Percentiles rank a stretch among this genome's conserved stretches.
These are phyloP conservation scores for Tachina lurida DNA, from an alignment of 2,888 invertebrate genomes.

Conservation along the genomic window DNA sequence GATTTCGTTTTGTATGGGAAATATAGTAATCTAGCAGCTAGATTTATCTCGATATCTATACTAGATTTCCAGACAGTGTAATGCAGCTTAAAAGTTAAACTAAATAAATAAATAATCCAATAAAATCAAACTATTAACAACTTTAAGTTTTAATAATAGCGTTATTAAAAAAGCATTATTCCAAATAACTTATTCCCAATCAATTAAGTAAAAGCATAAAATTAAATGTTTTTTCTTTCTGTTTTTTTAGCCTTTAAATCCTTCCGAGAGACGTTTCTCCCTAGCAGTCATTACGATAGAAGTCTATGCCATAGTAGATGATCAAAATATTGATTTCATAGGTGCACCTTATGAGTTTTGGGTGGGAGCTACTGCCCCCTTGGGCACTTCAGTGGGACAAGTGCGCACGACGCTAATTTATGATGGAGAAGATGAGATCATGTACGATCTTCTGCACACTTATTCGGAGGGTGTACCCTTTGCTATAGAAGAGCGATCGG, in stretches of 20 bases:
- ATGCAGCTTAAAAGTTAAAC: too few species aligned
- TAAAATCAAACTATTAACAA: too few species aligned
- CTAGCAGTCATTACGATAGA: constrained; percentile 93
- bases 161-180: too few species aligned
- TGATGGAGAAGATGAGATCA: constrained; percentile 85
- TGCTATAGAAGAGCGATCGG: constrained; percentile 93
- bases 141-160: too few species aligned
- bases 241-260: constrained; percentile 87
- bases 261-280: constrained; percentile 91
- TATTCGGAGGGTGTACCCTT: constrained; percentile 97
- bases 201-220: background rate
- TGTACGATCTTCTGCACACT: constrained; percentile 92
- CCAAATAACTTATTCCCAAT: background rate
- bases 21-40: too few species aligned
- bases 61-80: too few species aligned
- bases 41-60: too few species aligned
- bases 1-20: too few species aligned
- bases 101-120: too few species aligned
- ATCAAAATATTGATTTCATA: constrained; percentile 89
- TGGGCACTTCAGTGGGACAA: constrained; percentile 94
- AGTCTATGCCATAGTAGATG: constrained; percentile 84
- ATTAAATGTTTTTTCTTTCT: background rate
- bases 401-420: constrained; percentile 89
- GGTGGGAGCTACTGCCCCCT: constrained; percentile 93
- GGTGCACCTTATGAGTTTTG: constrained; percentile 95